Evolutionary conservation across 2,888 invertebrate species (phyloP).

Genomic region (Eristalis tenax): DNA sequence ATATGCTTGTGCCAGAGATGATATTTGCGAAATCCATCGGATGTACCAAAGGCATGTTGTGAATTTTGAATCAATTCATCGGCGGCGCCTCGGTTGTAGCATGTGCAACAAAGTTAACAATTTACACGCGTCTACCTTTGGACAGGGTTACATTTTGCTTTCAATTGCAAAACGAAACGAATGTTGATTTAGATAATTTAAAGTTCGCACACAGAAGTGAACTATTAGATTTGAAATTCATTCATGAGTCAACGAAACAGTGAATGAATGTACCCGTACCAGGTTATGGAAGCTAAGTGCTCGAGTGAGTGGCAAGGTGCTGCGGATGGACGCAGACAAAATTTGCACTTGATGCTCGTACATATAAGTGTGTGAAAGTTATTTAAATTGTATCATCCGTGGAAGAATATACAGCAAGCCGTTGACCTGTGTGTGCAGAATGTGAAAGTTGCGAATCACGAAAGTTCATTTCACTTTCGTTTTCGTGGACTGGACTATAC

Average conservation of each 20-base stretch:
- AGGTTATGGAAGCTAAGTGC: not conserved
- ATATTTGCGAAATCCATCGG: constrained; percentile 42
- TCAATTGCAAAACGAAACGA: constrained; percentile 15
- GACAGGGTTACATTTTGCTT: constrained; percentile 36
- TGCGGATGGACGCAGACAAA: not conserved
- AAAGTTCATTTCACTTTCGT: not conserved
- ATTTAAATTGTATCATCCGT: not conserved
- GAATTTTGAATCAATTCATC: constrained; percentile 44
- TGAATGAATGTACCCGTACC: not conserved
- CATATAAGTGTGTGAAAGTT: not conserved
- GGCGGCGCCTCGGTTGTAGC: constrained; percentile 28
- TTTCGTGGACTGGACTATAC: not conserved
- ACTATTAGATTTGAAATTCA: constrained; percentile 9
- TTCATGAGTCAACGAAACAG: not conserved
- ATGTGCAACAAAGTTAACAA: constrained; percentile 8
- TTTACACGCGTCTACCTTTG: not conserved
- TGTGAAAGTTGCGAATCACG: not conserved
- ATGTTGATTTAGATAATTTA: constrained; percentile 43
- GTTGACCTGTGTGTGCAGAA: not conserved
- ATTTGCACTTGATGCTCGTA: not conserved
- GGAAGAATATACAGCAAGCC: not conserved
- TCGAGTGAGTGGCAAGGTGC: not conserved
- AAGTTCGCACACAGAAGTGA: constrained; percentile 32
- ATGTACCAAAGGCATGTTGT: constrained; percentile 16
- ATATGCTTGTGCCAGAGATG: not conserved